phyloP scores from a whole-genome alignment of 1,140 invertebrate species.

The Conus betulinus region DNA sequence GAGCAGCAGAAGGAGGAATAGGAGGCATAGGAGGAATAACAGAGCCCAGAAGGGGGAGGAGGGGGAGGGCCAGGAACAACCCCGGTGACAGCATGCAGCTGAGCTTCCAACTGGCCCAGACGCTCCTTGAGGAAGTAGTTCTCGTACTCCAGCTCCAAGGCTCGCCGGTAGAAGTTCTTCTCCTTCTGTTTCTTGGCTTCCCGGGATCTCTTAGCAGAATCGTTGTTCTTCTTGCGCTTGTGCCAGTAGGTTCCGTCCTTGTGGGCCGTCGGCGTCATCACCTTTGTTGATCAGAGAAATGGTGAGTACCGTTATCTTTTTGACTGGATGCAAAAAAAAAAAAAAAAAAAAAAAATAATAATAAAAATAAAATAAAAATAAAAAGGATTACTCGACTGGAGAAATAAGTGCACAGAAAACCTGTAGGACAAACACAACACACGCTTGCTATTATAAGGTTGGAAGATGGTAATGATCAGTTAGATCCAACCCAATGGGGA shows the following conservation, averaged over 20 bases:
- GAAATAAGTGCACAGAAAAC: too few species aligned
- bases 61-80: neutral
- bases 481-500: too few species aligned
- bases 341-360: too few species aligned
- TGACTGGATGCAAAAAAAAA: too few species aligned
- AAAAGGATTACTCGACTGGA: too few species aligned
- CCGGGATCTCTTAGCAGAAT: conserved; percentile 74
- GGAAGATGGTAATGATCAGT: too few species aligned
- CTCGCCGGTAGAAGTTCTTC: conserved; percentile 77
- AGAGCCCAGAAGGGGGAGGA: neutral
- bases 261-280: conserved; percentile 77
- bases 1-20: neutral
- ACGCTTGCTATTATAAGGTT: too few species aligned
- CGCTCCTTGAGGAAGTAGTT: conserved; percentile 64
- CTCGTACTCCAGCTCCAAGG: conserved; percentile 66
- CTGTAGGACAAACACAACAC: too few species aligned
- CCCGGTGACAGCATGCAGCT: conserved; percentile 36
- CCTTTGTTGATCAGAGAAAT: conserved; percentile 8
- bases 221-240: conserved; percentile 74
- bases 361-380: too few species aligned
- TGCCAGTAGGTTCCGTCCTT: conserved; percentile 74
- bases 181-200: conserved; percentile 73
- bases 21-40: neutral
- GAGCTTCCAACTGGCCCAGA: conserved; percentile 55
- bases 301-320: too few species aligned